Evolutionary conservation across 2,888 invertebrate genomes (phyloP).

Genomic region (Palloptera scutellata): DNA sequence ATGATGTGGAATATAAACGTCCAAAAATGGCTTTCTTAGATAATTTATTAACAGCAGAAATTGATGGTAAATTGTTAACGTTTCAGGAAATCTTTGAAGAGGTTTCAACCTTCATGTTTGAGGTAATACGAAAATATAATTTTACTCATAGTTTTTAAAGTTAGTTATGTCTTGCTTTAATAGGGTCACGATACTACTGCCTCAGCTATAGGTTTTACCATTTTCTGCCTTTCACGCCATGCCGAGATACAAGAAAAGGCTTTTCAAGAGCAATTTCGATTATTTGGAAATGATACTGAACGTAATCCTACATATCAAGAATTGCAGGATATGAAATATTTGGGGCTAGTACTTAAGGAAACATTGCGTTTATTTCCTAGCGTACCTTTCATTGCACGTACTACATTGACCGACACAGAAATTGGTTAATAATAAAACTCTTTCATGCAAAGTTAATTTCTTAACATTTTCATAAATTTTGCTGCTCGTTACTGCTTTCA

Average conservation of each 20-base stretch:
- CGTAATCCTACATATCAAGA: slow-evolving; percentile 45
- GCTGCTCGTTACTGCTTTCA: slow-evolving; percentile 28
- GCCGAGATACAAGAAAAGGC: slow-evolving; percentile 66
- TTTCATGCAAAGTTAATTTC: too few species aligned
- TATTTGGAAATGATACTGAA: slow-evolving; percentile 61
- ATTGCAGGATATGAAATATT: slow-evolving; percentile 51
- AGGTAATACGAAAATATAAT: slow-evolving; percentile 36
- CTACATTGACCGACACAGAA: slow-evolving; percentile 36
- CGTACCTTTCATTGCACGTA: slow-evolving; percentile 53
- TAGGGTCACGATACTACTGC: slow-evolving; percentile 70
- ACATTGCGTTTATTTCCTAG: slow-evolving; percentile 53
- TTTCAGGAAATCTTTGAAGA: slow-evolving; percentile 53
- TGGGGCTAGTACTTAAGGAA: slow-evolving; percentile 55
- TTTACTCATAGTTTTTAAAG: neutral
- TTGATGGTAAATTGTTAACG: slow-evolving; percentile 47
- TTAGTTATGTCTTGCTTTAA: too few species aligned
- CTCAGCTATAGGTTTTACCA: slow-evolving; percentile 67
- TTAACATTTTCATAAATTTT: too few species aligned
- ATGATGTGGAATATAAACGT: slow-evolving; percentile 33
- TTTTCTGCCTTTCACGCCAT: slow-evolving; percentile 66
- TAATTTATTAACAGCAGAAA: slow-evolving; percentile 48
- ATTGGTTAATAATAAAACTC: slow-evolving; percentile 42
- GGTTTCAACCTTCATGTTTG: slow-evolving; percentile 55
- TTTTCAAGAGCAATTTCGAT: slow-evolving; percentile 63
- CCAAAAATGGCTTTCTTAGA: slow-evolving; percentile 54